Base-by-base conservation (phyloP, 1,140 invertebrate genomes). In the Antheraea mylitta region DNA sequence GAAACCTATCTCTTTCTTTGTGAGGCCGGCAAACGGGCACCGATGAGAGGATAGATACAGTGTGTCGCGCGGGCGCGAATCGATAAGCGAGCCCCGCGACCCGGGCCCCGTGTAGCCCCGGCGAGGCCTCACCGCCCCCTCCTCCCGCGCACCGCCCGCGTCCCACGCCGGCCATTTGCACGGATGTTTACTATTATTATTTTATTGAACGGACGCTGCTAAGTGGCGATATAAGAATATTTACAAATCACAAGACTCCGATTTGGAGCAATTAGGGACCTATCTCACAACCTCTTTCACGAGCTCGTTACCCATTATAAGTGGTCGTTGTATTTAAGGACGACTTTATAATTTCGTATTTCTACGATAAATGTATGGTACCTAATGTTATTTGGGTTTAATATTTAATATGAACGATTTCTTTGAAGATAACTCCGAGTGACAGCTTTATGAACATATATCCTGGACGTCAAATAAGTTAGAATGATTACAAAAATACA, bases 1-100 rank as follows among this genome's bases (percentile, higher is more conserved):
- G 89, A 90, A 91, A 91, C 89, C 89, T 91, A 91, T 91, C 89
- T 91, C 87, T 91, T 91, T 91, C 89, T 91, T 90, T 91, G 89
- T 91, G 87, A 80, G 87, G 87, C 84, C 85, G 75, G 83, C 84
- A 71, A 87, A 75, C 87, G 87, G 81, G 89, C 87, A 86, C 89
- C 87, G 86, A 89, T 88, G 89, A 90, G 89, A 91, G 85, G 86
- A 90, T 86, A 90, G 87, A 91, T 90, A 91, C 87, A 85, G 83
- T 87, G 83, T 89, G 84, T 88, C 85, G 87, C 87, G 87, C 86
- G 86, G 80, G 87, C 87, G 89, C 86, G 84, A 90, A 89, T 89
- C 87, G 85, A 91, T 89, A 89, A 80, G 75, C 77, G 73, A 72
- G 69, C 79, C 75, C 71, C 72, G 59, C 71, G 67, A 64, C 74